Evolutionary conservation across 1,140 invertebrate genomes (phyloP), one percentile per base, ranked within the genome.

Genomic region (Eulimnadia texana): DNA sequence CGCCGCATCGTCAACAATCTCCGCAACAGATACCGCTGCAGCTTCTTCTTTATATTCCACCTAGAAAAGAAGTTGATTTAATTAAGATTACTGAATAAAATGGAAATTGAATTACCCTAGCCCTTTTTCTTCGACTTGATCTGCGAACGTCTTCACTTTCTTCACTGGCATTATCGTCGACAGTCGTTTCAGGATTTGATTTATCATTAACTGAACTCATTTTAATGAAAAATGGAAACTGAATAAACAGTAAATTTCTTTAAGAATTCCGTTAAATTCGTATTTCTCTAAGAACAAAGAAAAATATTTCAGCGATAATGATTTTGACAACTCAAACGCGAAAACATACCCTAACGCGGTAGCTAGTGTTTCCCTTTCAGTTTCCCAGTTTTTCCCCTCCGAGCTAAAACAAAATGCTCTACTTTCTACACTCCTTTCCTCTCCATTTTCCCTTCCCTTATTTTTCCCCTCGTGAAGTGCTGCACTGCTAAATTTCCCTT

Each of bases 101-200:
- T 42, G 16, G 16, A 42, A 16, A 16, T 42, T 9, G 16, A 6
- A 42, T 6, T 57, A 57, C 55, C 33, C 55, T 16, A 16, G 55
- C 55, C 28, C 55, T 27, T 20, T 57, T 57, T 11, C 55, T 23
- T 27, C 55, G 55, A 33, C 55, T 57, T 9, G 55, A 57, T 29
- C 55, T 9, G 13, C 55, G 55, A 33, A 57, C 27, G 1, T 57
- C 55, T 33, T 57, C 55, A 28, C 27, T 16, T 6, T 57, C 55
- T 13, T 57, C 55, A 42, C 33, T 42, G 27, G 28, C 28, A 29
- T 33, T 42, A 28, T 57, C 55, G 1, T 57, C 55, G 2, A 19
- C n/a, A 19, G 19, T 19, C 10, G 2, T 29, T 57, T 27, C 27
- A 16, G 28, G 3, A 3, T 3, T 2, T 2, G 19, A 16, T 16